Percentiles rank a stretch among this genome's conserved stretches.
phyloP scores from a whole-genome alignment of 1,140 invertebrate species.

The Daktulosphaira vitifoliae region DNA sequence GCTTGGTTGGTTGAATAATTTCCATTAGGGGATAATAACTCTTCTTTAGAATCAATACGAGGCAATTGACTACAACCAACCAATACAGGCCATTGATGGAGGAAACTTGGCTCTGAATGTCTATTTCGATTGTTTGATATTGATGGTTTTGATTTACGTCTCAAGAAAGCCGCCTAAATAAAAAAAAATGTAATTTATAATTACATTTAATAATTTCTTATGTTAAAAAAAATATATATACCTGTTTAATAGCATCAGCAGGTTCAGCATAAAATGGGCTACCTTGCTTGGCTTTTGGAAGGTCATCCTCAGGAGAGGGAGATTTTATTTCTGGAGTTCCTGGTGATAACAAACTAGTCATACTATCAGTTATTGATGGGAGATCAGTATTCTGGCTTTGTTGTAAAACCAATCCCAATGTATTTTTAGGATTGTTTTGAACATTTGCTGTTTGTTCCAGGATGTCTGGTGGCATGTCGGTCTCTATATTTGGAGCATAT shows the following conservation, averaged over 20 bases:
- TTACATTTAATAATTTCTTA: too few species aligned
- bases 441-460: constrained; percentile 37
- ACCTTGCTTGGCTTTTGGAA: constrained; percentile 46
- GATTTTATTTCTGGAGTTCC: constrained; percentile 8
- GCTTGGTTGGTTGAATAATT: constrained; percentile 37
- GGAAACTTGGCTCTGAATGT: constrained; percentile 55
- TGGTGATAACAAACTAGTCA: constrained; percentile 17
- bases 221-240: background rate
- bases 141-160: constrained; percentile 40
- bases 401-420: constrained; percentile 8
- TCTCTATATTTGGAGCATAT: constrained; percentile 26
- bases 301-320: background rate
- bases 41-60: constrained; percentile 51
- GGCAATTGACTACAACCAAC: constrained; percentile 45
- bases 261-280: constrained; percentile 89
- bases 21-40: constrained; percentile 21
- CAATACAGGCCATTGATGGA: constrained; percentile 46
- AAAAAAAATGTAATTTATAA: too few species aligned
- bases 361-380: constrained; percentile 16
- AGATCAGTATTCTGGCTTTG: constrained; percentile 6
- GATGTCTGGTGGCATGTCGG: constrained; percentile 40
- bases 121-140: constrained; percentile 50
- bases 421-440: background rate
- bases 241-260: constrained; percentile 66
- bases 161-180: constrained; percentile 37